These are phyloP conservation scores for Paramuricea clavata DNA, from an alignment of 92 coral and sea anemone genomes.

Conservation along the genomic window DNA sequence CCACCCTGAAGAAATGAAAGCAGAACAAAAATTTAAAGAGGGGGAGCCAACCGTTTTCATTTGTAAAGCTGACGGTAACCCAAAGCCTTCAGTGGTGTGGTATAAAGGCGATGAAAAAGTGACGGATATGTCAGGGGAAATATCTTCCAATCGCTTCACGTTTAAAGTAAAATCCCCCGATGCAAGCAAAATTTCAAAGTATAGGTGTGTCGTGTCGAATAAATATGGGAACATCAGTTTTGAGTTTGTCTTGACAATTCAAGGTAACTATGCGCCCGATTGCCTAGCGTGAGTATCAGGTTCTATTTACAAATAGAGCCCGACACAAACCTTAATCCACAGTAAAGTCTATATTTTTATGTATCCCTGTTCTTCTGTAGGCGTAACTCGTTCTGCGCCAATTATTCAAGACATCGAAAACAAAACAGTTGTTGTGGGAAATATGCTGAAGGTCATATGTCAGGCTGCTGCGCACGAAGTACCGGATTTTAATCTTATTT, in stretches of 20 bases:
- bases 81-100: conserved; percentile 15
- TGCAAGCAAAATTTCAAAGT: background rate
- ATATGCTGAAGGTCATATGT: background rate
- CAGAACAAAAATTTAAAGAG: background rate
- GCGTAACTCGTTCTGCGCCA: background rate
- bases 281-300: too few relatives aligned
- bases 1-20: background rate
- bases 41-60: background rate
- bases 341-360: background rate
- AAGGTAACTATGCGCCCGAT: background rate
- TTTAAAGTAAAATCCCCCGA: background rate
- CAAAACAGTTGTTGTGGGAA: conserved; percentile 10
- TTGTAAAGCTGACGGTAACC: conserved; percentile 21
- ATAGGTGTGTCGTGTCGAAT: conserved; percentile 5
- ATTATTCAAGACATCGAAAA: conserved; percentile 3
- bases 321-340: too few relatives aligned
- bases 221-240: conserved; percentile 17
- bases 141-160: background rate
- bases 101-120: background rate
- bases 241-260: background rate
- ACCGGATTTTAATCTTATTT: background rate
- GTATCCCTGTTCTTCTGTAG: background rate
- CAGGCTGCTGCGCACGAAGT: background rate
- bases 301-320: too few relatives aligned
- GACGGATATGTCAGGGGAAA: background rate